Evolutionary conservation across 2,797 vertebrate species (phyloP), one percentile per base, ranked within the genome.

Genomic region (Sebastes ruberrimus): DNA sequence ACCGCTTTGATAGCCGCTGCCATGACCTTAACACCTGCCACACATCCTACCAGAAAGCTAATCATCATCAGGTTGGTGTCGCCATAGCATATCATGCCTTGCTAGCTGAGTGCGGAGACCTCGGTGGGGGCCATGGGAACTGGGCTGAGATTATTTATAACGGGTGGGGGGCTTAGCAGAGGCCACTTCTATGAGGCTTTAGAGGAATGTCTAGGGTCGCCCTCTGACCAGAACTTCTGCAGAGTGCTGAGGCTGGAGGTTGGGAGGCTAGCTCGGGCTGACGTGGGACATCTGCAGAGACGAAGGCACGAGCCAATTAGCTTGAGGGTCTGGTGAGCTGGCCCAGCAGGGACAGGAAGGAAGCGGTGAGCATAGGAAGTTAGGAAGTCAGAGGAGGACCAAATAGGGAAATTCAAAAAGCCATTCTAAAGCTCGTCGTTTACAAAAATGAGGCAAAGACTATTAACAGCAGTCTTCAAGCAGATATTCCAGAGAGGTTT

Each of bases 51-150:
- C 42, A 74, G 22, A 76, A 46, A 28, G 22, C 14, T 20, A n/a
- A 77, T 68, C 46, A 46, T 77, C 22, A 65, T 59, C 56, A 38
- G 32, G 46, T 27, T 49, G 64, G 76, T 81, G 68, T n/a, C n/a
- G 28, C 64, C 30, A 23, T 10, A 71, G 63, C 71, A 69, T 55
- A 75, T 84, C 23, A 20, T 59, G 23, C 65, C 55, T 83, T 81
- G 69, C 67, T 82, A 77, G 49, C 64, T 16, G 75, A 81, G 61
- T 32, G 62, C 81, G 49, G 72, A 87, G 82, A 88, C 83, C 76
- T 83, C 25, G 18, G 86, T 88, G 88, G 88, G 89, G 92, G 87
- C 92, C 94, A 95, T 96, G 96, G 95, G 95, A 96, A 96, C 92
- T 88, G 84, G 83, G 86, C 87, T 91, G 81, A 56, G 76, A 86